These are phyloP conservation scores for Catamblyrhynchus diadema DNA, from an alignment of 2,797 vertebrate species.

Conservation along the genomic window DNA sequence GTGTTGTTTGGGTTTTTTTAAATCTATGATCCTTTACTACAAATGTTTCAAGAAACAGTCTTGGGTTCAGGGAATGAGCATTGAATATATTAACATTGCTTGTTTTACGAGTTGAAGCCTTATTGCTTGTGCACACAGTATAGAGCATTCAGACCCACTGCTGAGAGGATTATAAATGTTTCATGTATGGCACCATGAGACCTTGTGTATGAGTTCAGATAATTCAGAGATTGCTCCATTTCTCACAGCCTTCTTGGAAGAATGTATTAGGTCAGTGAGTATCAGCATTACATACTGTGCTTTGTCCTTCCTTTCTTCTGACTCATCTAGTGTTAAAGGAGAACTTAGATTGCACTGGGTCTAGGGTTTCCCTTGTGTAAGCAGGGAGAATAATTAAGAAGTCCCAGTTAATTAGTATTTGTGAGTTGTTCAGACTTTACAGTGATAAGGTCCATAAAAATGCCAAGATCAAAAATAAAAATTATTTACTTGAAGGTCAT, in stretches of 20 bases:
- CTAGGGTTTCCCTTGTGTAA: conserved; percentile 58
- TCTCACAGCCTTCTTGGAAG: neutral
- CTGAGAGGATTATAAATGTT: conserved; percentile 38
- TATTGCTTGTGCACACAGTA: neutral
- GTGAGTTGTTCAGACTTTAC: conserved; percentile 19
- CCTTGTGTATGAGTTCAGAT: conserved; percentile 16
- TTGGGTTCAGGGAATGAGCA: neutral
- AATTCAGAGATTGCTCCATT: conserved; percentile 1
- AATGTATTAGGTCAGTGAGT: neutral
- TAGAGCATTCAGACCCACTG: neutral
- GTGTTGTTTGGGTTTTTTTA: neutral
- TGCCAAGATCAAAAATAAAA: conserved; percentile 7
- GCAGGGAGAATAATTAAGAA: conserved; percentile 44
- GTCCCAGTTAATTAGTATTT: conserved; percentile 54
- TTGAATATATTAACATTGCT: neutral
- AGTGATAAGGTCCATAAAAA: conserved; percentile 48
- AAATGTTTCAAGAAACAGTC: neutral
- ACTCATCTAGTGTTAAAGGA: conserved; percentile 42
- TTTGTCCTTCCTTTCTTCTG: conserved; percentile 50
- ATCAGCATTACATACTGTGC: neutral
- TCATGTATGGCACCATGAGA: neutral
- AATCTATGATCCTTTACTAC: neutral
- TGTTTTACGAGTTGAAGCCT: neutral
- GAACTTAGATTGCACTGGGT: conserved; percentile 46
- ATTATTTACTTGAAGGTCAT: conserved; percentile 3